A percentile compares a stretch with the other conserved stretches of the same genome.
Conservation (phyloP, 2,888 invertebrate species). For the Troides aeacus region DNA sequence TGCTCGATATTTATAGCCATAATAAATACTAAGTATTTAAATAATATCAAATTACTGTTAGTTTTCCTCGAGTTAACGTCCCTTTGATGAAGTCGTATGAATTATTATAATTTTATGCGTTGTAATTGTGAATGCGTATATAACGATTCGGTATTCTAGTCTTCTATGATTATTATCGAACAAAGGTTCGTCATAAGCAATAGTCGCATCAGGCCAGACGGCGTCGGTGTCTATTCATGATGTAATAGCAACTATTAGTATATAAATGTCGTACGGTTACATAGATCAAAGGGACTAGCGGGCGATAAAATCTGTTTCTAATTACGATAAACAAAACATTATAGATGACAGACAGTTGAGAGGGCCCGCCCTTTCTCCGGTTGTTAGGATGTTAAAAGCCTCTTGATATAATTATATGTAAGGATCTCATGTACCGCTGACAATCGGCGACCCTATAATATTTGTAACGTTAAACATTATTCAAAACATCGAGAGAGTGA, state of each 20-base stretch:
- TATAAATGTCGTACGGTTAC: too few species aligned
- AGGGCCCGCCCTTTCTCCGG: not conserved
- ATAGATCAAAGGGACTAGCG: too few species aligned
- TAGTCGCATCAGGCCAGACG: too few species aligned
- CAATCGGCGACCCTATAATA: slow-evolving; percentile 27
- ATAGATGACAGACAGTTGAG: slow-evolving; percentile 12
- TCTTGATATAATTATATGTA: not conserved
- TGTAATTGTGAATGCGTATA: too few species aligned
- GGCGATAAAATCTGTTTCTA: too few species aligned
- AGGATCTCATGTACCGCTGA: slow-evolving; percentile 18
- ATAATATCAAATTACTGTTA: slow-evolving; percentile 20
- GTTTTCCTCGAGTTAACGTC: slow-evolving; percentile 13
- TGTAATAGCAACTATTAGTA: too few species aligned
- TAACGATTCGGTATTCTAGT: too few species aligned
- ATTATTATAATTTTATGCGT: too few species aligned
- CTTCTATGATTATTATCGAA: too few species aligned
- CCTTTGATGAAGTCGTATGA: not conserved
- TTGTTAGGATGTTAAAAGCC: slow-evolving; percentile 7
- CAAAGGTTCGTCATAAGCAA: too few species aligned
- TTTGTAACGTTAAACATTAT: slow-evolving; percentile 37
- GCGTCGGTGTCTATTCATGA: too few species aligned
- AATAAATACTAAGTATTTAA: slow-evolving; percentile 22
- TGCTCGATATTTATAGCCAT: slow-evolving; percentile 21
- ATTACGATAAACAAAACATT: too few species aligned
- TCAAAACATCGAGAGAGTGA: slow-evolving; percentile 37